Base-by-base conservation (phyloP, 2,113 vertebrate species). In the Piaya cayana region DNA sequence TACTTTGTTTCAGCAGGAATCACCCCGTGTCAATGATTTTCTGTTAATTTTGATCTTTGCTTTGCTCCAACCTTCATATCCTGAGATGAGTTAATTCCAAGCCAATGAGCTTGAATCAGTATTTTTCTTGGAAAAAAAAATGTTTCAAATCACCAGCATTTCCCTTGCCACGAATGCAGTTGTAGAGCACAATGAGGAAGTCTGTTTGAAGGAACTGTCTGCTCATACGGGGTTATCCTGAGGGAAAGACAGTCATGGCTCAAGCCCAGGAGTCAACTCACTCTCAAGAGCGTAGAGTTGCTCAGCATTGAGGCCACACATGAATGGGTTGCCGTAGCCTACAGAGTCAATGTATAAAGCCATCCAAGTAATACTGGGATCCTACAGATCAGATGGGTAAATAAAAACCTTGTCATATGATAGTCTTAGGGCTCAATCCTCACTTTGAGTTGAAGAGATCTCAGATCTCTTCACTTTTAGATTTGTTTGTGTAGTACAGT, bases 71-170 rank as follows among this genome's bases (percentile, higher is more conserved):
- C 13, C 27, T 32, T 34, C 13, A 27, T 32, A 75, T 72, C 80
- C 56, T 70, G 43, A 88, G 84, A 93, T 8, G 71, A 84, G 77
- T 96, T 93, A 90, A 87, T 93, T 96, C 87, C 93, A 95, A 93
- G 77, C 67, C 29, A 0, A 95, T 34, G 76, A 80, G 82, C 53
- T 71, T 13, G 77, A 95, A 91, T 78, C 88, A 13, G 13, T 95
- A 90, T 84, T 88, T 95, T 88, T 91, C 89, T 97, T 94, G 94
- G 94, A 92, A 86, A 58, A 92, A 86, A 58, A 20, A n/a, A 49
- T 1, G 1, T 62, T 88, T 83, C 74, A 43, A 81, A 79, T 88
- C 68, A 45, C 95, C 59, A 63, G 45, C 74, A 62, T 43, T 74
- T 65, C 68, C 79, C 39, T 39, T 19, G 75, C 69, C 47, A 77